Base-by-base conservation (phyloP, 2,797 vertebrate species). In the Cryptoprocta ferox region DNA sequence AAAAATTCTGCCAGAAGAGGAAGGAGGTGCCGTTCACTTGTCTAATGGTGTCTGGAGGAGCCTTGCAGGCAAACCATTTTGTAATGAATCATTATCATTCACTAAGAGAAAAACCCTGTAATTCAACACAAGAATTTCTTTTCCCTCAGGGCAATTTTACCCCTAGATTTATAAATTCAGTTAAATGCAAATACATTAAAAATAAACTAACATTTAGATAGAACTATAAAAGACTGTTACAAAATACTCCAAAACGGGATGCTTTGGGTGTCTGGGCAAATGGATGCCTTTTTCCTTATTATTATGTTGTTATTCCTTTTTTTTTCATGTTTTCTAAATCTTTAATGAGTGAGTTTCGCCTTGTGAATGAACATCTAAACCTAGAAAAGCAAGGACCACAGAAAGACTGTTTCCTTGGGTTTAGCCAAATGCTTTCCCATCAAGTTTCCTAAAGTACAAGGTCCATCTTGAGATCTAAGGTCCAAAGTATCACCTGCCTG, bases 31-130 rank as follows among this genome's bases (percentile, higher is more conserved):
- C 16, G 0, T 71, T 91, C 70, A 24, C 30, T 76, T 91, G 66
- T 87, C 89, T 81, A 78, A 94, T 10, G 16, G 75, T 37, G 35
- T 84, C 78, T 79, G 70, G 82, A 87, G 91, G 68, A 92, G 94
- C 95, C 82, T 32, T 91, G 73, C 96, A 97, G 94, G 94, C 48
- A 84, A 96, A 79, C 30, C 45, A 92, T 82, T 97, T 87, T 89
- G 79, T 91, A 89, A 76, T 66, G 68, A 94, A 84, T 76, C 76
- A 79, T 89, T 95, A 93, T 78, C 86, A 91, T 83, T 93, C 71
- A 81, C 73, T 91, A 94, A 21, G 42, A 42, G 91, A 93, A 92
- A 50, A 96, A 94, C 50, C 79, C 65, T 83, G 35, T 84, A 96
- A 97, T 94, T 97, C 70, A 87, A 24, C 56, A 56, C 6, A 94